These are phyloP conservation scores for Hypselothyrea guttata DNA, from an alignment of 2,888 invertebrate genomes.

Conservation along the genomic window DNA sequence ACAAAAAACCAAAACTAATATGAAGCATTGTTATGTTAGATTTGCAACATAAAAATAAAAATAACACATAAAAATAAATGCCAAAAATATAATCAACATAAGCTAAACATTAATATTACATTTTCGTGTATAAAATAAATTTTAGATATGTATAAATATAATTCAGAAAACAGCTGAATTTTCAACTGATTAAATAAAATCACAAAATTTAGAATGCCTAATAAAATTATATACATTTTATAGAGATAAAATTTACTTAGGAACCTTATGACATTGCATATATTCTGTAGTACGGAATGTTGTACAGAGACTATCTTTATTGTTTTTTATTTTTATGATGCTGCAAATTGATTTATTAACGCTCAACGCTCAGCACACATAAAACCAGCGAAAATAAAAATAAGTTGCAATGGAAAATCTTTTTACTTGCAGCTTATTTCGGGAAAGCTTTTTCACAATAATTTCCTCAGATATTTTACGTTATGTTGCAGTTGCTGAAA, in stretches of 20 bases:
- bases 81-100: no score
- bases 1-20: no score
- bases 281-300: background rate
- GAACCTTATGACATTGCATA: background rate
- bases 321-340: conserved; percentile 23
- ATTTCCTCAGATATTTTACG: conserved; percentile 20
- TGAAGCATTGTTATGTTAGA: no score
- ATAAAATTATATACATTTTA: no score
- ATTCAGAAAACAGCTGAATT: no score
- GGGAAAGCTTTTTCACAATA: background rate
- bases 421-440: conserved; percentile 22
- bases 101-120: no score
- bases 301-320: conserved; percentile 16
- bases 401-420: conserved; percentile 8
- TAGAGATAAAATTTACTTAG: background rate
- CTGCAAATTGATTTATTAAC: conserved; percentile 46
- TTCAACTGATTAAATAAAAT: no score
- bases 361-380: conserved; percentile 5
- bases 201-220: no score
- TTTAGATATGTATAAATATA: no score
- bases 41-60: no score
- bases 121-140: no score
- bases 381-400: conserved; percentile 8
- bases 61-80: no score
- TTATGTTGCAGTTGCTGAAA: conserved; percentile 24